phyloP scores from a whole-genome alignment of 2,888 invertebrate species.

The Prosapia bicincta region DNA sequence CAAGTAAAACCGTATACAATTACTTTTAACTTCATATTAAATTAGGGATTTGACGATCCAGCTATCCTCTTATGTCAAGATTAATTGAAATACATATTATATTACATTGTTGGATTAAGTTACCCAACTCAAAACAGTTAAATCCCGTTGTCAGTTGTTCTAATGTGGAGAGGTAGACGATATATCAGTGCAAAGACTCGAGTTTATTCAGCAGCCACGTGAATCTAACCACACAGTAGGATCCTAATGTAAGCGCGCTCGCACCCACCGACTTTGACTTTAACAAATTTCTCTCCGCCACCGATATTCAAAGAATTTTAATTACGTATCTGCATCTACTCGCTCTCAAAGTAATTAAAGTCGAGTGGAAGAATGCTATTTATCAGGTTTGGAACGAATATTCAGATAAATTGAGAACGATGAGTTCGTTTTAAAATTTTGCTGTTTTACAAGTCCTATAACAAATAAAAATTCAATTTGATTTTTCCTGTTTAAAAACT shows the following conservation, averaged over 20 bases:
- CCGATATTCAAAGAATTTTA: not conserved
- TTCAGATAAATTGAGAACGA: not conserved
- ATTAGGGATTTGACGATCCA: too few relatives aligned
- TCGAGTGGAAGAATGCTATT: not conserved
- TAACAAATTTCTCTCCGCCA: not conserved
- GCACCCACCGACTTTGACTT: not conserved
- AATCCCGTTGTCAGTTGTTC: not conserved
- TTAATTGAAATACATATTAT: too few relatives aligned
- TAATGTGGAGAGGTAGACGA: not conserved
- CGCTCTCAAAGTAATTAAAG: not conserved
- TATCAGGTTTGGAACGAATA: not conserved
- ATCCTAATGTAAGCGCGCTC: not conserved
- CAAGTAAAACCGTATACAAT: too few relatives aligned
- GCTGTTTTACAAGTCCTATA: not conserved
- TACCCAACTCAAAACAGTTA: too few relatives aligned
- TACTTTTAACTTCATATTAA: too few relatives aligned
- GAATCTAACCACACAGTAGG: not conserved
- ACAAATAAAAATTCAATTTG: too few relatives aligned
- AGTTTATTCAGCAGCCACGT: not conserved
- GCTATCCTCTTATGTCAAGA: too few relatives aligned
- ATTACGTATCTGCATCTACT: not conserved
- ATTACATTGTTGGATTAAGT: too few relatives aligned
- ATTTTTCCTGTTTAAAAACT: too few relatives aligned
- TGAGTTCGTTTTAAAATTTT: not conserved
- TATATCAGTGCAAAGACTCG: not conserved